These are phyloP conservation scores for Chrysolina haemoptera DNA, from an alignment of 2,888 invertebrate genomes.

Conservation along the genomic window DNA sequence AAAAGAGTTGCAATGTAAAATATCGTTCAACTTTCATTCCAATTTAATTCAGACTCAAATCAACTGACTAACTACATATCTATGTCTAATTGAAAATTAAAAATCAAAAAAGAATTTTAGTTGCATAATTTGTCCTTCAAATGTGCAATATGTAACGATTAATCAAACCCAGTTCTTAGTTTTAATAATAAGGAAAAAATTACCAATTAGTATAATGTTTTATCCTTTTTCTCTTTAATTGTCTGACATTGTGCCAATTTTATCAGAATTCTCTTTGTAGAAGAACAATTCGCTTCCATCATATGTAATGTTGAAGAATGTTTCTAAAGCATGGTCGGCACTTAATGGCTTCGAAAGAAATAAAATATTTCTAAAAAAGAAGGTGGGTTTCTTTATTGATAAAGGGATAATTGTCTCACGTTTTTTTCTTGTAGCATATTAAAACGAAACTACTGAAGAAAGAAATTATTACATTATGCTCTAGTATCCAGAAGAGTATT, in stretches of 20 bases:
- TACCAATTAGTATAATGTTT: neutral
- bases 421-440: constrained; percentile 7
- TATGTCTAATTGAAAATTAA: no score
- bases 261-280: neutral
- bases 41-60: no score
- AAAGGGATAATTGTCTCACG: no score
- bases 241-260: neutral
- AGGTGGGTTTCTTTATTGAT: neutral
- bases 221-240: neutral
- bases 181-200: neutral
- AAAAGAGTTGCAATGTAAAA: no score
- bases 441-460: constrained; percentile 45
- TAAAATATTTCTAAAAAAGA: neutral
- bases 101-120: no score
- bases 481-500: constrained; percentile 41
- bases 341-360: neutral
- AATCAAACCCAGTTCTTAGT: no score
- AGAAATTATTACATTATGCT: constrained; percentile 50
- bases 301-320: neutral
- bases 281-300: constrained; percentile 3
- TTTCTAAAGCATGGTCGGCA: neutral
- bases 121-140: no score
- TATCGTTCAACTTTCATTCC: no score
- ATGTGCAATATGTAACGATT: no score
- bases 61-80: no score